Conservation (phyloP, 2,113 vertebrate genomes). For the Pelecanoides urinatrix region DNA sequence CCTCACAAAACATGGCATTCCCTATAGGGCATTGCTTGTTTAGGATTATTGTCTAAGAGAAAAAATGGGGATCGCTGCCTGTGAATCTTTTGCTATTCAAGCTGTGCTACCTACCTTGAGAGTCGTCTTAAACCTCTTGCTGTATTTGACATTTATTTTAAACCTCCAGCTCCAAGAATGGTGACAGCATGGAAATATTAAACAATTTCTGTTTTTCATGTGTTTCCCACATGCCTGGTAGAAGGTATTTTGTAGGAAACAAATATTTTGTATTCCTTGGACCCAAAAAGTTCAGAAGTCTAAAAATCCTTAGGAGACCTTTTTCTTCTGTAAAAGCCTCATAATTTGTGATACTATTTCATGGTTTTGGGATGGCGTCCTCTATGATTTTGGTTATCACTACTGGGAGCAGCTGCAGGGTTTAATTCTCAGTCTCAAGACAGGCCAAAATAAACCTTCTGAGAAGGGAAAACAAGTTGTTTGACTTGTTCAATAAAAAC, state of each 20-base stretch:
- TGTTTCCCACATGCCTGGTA: background rate
- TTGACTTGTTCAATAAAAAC: slow-evolving; percentile 21
- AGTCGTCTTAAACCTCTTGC: background rate
- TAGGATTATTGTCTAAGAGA: background rate
- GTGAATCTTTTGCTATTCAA: background rate
- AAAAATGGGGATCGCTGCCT: background rate
- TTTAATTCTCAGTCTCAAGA: slow-evolving; percentile 1
- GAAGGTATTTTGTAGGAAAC: background rate
- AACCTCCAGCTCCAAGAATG: background rate
- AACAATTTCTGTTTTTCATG: background rate
- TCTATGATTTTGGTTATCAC: background rate
- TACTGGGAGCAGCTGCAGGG: background rate
- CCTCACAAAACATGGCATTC: background rate
- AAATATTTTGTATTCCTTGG: background rate
- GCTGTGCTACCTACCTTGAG: background rate
- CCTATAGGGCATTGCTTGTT: background rate
- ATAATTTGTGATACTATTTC: background rate
- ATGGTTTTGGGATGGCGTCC: background rate
- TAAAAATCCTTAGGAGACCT: background rate
- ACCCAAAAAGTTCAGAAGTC: background rate
- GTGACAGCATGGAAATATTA: background rate
- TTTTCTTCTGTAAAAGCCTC: background rate
- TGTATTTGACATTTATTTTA: background rate
- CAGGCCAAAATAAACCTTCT: background rate
- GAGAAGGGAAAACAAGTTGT: slow-evolving; percentile 9